Base-by-base conservation (phyloP, 2,797 vertebrate genomes). In the Synaphobranchus kaupii region DNA sequence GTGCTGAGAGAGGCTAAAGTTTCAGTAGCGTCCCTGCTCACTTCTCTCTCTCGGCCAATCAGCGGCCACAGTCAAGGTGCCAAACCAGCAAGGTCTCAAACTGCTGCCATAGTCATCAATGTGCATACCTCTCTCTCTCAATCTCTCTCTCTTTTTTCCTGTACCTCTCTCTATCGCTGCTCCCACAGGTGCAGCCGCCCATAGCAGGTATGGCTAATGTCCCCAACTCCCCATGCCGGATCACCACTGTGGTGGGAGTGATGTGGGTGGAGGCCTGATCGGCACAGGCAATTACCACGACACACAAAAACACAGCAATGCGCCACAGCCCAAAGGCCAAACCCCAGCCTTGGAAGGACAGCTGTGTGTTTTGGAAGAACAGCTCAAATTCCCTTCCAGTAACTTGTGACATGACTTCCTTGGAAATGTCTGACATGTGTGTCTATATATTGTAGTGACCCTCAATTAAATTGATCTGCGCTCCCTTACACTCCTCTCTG, bases 341-440 rank as follows among this genome's bases (percentile, higher is more conserved):
- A 54, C 47, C 60, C 31, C 50, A 86, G 68, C 81, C 66, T 87
- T 84, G 63, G 22, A 73, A 31, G 12, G 31, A 50, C 63, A 83
- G 81, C 66, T 66, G 52, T 56, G 81, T 66, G 63, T 84, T 87
- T 68, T 17, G 84, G 84, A 84, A 44, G 81, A 73, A 84, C 34
- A 34, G 1, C 28, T 50, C 50, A 25, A n/a, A 39, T 86, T 80
- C 50, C 31, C 31, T 50, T 58, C 28, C 52, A 56, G 34, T 13
- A 86, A 31, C 85, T 47, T 17, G 12, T 73, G 34, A 73, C 44
- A 82, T 52, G 63, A 83, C 31, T 34, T 81, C 44, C 78, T 15
- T 52, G 31, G 66, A 25, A 81, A 34, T 12, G 6, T 13, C 60
- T 28, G 48, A 87, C 31, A 20, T 6, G 9, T 47, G 76, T 17